Conservation (phyloP, 2,888 invertebrate species). For the Hoplodrina ambigua region DNA sequence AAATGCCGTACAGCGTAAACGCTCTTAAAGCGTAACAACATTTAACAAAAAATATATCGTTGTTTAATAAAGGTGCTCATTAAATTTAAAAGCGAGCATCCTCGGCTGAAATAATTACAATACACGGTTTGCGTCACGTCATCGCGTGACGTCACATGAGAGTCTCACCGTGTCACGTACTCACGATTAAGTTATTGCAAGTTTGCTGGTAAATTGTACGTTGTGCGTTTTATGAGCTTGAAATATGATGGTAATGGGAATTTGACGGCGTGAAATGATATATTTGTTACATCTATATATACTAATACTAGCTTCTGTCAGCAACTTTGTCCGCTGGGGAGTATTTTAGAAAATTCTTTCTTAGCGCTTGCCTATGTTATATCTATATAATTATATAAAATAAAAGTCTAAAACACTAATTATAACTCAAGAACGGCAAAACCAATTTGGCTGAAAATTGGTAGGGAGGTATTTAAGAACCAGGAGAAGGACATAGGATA, state of each 20-base stretch:
- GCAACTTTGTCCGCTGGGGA: no score
- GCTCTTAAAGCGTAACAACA: constrained; percentile 4
- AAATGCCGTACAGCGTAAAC: no score
- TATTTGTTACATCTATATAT: constrained; percentile 5
- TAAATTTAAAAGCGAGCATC: constrained; percentile 55
- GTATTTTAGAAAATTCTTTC: no score
- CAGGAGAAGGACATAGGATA: no score
- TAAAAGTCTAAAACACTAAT: no score
- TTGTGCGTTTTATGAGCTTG: constrained; percentile 40
- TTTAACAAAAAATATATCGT: constrained; percentile 41
- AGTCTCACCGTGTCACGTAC: constrained; percentile 25
- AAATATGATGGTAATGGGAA: constrained; percentile 36
- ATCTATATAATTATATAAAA: no score
- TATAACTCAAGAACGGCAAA: no score
- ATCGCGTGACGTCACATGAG: constrained; percentile 29
- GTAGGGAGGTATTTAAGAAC: no score
- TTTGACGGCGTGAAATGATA: constrained; percentile 19
- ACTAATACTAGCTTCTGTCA: no score
- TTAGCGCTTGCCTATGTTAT: no score
- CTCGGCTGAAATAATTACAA: constrained; percentile 54
- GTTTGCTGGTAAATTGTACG: constrained; percentile 42
- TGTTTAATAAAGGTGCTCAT: constrained; percentile 54
- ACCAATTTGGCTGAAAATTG: no score
- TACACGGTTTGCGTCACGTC: constrained; percentile 49
- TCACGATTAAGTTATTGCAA: constrained; percentile 39